phyloP scores from a whole-genome alignment of 2,113 vertebrate genomes.

The Neodon shergylaensis region DNA sequence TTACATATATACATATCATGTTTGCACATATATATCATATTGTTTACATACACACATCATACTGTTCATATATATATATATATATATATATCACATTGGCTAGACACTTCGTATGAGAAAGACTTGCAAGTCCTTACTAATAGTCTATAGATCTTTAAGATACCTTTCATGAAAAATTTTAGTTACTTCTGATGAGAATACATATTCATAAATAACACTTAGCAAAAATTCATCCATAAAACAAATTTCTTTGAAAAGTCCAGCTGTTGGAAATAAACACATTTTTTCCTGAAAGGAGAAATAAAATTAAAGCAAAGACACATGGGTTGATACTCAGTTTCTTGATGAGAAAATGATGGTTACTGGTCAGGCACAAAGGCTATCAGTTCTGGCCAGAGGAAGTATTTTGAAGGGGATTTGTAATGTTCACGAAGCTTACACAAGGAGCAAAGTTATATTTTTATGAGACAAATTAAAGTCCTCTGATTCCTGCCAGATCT shows the following conservation, averaged over 20 bases:
- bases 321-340: neutral
- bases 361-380: too few relatives aligned
- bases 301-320: neutral
- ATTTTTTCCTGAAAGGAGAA: neutral
- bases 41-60: neutral
- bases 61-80: neutral
- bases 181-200: slow-evolving; percentile 27
- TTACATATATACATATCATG: neutral
- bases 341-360: neutral
- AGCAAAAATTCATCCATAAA: neutral
- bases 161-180: neutral
- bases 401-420: neutral
- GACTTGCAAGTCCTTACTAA: neutral
- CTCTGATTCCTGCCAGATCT: neutral
- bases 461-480: neutral
- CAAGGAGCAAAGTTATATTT: neutral
- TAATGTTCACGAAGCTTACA: rapidly evolving
- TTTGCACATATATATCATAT: too few relatives aligned
- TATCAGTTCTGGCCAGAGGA: too few relatives aligned
- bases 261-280: neutral
- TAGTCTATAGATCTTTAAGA: neutral
- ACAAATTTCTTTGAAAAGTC: slow-evolving; percentile 16
- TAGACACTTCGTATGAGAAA: neutral
- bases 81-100: neutral
- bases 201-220: neutral